phyloP scores from a whole-genome alignment of 2,113 vertebrate genomes.

The Numenius arquata region DNA sequence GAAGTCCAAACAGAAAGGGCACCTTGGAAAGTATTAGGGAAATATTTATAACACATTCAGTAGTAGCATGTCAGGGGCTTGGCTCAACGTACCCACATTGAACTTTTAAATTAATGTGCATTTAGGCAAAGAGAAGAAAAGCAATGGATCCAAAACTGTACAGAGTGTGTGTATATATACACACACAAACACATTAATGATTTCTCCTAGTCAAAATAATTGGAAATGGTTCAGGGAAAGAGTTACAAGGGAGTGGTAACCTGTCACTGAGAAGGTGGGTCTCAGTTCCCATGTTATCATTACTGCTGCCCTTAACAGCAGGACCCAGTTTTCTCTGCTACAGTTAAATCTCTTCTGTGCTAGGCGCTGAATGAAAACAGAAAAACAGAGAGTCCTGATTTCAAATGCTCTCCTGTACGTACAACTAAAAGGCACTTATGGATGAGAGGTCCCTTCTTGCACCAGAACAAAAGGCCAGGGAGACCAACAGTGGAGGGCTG shows the following conservation, averaged over 20 bases:
- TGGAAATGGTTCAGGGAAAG: background rate
- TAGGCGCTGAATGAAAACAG: background rate
- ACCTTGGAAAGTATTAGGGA: slow-evolving; percentile 25
- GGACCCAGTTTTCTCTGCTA: background rate
- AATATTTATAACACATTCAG: slow-evolving; percentile 16
- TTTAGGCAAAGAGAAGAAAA: background rate
- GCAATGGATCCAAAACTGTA: background rate
- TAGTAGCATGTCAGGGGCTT: background rate
- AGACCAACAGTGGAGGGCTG: background rate
- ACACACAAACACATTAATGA: background rate
- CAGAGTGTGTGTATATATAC: background rate
- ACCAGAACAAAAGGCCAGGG: background rate
- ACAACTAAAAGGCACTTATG: background rate
- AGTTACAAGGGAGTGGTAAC: background rate
- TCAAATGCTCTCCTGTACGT: accelerated
- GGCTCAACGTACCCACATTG: background rate
- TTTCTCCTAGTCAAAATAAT: background rate
- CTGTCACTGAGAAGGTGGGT: background rate
- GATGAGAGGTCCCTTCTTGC: background rate
- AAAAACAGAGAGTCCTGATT: background rate
- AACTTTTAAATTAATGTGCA: background rate
- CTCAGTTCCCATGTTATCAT: background rate
- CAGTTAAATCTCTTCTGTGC: background rate
- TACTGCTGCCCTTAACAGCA: background rate
- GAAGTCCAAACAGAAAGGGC: background rate